Conservation (phyloP, 2,113 vertebrate genomes). For the Podiceps cristatus region DNA sequence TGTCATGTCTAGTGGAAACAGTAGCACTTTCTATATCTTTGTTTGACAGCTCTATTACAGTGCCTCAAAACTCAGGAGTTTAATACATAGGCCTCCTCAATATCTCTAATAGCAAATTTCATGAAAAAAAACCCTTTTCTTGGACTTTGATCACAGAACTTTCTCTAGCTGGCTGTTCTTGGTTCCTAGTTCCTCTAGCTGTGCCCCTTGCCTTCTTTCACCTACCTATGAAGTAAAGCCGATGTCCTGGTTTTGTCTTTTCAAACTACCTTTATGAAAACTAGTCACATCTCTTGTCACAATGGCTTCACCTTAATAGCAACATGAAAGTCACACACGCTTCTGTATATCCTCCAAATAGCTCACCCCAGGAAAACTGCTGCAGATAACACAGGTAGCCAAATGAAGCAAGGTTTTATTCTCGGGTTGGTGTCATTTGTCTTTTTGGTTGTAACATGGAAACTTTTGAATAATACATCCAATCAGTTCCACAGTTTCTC, state of each 20-base stretch:
- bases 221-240: conserved; percentile 50
- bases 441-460: conserved; percentile 7
- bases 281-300: conserved; percentile 35
- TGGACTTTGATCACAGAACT: conserved; percentile 61
- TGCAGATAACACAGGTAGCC: conserved; percentile 23
- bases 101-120: conserved; percentile 62
- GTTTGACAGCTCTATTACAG: conserved; percentile 65
- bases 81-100: conserved; percentile 67
- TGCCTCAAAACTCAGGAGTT: conserved; percentile 67
- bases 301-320: conserved; percentile 59
- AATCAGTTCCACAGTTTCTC: background rate
- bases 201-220: conserved; percentile 53
- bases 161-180: conserved; percentile 52
- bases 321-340: conserved; percentile 52
- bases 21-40: conserved; percentile 68
- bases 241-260: conserved; percentile 54
- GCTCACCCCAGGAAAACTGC: conserved; percentile 35
- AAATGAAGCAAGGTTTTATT: conserved; percentile 54
- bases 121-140: conserved; percentile 30
- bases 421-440: conserved; percentile 22
- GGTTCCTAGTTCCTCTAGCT: conserved; percentile 48
- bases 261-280: conserved; percentile 45
- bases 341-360: conserved; percentile 48
- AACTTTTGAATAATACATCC: conserved; percentile 49
- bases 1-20: conserved; percentile 65